Conservation (phyloP, 2,797 vertebrate species). For the Acipenser ruthenus region DNA sequence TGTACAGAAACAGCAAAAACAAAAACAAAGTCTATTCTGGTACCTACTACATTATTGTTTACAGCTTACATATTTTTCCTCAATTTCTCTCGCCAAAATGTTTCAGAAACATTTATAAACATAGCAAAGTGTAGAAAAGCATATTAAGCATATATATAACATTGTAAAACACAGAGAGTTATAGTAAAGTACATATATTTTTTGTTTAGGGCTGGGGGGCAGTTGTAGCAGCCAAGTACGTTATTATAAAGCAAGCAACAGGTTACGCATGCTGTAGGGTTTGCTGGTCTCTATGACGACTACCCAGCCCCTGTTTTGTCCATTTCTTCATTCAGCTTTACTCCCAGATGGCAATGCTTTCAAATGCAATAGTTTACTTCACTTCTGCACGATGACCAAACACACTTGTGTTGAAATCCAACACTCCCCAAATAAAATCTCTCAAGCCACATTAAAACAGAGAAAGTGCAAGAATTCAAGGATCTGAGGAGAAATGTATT, state of each 20-base stretch:
- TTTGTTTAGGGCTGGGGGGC: too few species aligned
- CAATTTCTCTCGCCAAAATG: too few species aligned
- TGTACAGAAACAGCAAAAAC: too few species aligned
- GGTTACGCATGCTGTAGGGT: slow-evolving; percentile 12
- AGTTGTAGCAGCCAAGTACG: too few species aligned
- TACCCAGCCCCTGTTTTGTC: slow-evolving; percentile 12
- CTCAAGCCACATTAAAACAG: slow-evolving; percentile 20
- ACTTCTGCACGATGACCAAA: slow-evolving; percentile 6
- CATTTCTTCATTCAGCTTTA: slow-evolving; percentile 14
- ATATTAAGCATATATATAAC: too few species aligned
- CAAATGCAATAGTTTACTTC: slow-evolving; percentile 23
- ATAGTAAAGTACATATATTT: too few species aligned
- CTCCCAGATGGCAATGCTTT: slow-evolving; percentile 16
- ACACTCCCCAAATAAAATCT: slow-evolving; percentile 21
- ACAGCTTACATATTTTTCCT: too few species aligned
- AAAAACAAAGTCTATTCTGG: too few species aligned
- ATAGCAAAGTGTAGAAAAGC: too few species aligned
- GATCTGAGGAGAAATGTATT: slow-evolving; percentile 10
- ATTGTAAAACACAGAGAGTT: too few species aligned
- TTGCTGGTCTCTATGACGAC: slow-evolving; percentile 14
- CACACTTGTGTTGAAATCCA: slow-evolving; percentile 15
- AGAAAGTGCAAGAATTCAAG: slow-evolving; percentile 4
- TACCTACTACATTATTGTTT: too few species aligned
- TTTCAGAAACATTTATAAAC: too few species aligned
- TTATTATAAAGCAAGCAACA: slow-evolving; percentile 1